These are phyloP conservation scores for Punctoribates punctum DNA, from an alignment of 2,888 invertebrate species.

Conservation along the genomic window DNA sequence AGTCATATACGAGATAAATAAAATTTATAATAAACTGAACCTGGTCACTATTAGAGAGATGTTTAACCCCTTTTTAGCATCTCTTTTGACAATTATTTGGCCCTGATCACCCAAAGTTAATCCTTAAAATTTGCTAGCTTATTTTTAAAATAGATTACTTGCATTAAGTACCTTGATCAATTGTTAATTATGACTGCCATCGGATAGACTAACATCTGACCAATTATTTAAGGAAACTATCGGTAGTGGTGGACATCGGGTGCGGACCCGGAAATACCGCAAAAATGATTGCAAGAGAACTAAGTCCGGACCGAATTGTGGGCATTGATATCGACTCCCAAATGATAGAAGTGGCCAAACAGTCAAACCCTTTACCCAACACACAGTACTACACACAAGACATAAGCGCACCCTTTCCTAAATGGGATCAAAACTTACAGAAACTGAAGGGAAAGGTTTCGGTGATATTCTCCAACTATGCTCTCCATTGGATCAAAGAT, in stretches of 20 bases:
- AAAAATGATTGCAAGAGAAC: background rate
- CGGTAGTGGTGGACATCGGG: slow-evolving; percentile 32
- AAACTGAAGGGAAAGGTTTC: slow-evolving; percentile 30
- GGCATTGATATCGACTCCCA: slow-evolving; percentile 39
- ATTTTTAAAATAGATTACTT: too few relatives aligned
- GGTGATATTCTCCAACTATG: slow-evolving; percentile 40
- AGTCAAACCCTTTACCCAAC: background rate
- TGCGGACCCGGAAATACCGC: slow-evolving; percentile 42
- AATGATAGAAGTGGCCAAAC: slow-evolving; percentile 37
- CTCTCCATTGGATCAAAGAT: slow-evolving; percentile 36
- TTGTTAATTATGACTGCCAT: too few relatives aligned
- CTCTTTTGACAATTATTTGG: too few relatives aligned
- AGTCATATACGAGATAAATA: too few relatives aligned
- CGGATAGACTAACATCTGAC: too few relatives aligned
- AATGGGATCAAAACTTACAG: slow-evolving; percentile 30
- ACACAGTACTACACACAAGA: slow-evolving; percentile 38
- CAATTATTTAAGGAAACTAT: background rate
- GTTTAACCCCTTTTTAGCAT: too few relatives aligned
- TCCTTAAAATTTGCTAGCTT: too few relatives aligned
- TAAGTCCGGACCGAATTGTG: slow-evolving; percentile 14
- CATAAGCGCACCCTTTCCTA: background rate
- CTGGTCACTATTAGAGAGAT: too few relatives aligned
- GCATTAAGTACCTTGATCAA: too few relatives aligned
- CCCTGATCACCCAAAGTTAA: too few relatives aligned
- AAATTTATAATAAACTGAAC: too few relatives aligned